Percentiles rank a stretch among this genome's conserved stretches.
Conservation (phyloP, 2,797 vertebrate species). For the Gymnoscopelus microlampas region DNA sequence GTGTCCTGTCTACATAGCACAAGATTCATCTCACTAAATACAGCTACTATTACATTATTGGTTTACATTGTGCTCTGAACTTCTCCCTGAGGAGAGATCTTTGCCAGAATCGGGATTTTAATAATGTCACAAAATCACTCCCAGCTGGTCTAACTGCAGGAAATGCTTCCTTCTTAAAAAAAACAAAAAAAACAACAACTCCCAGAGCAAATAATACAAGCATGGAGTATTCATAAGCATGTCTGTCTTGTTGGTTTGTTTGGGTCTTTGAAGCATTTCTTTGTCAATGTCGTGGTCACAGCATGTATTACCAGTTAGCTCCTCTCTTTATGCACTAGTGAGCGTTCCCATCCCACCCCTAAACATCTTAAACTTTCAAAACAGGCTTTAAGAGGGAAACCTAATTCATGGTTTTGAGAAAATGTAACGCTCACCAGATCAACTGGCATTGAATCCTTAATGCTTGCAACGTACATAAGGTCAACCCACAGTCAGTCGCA, state of each 20-base stretch:
- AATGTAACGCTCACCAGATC: slow-evolving; percentile 62
- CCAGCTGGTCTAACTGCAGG: slow-evolving; percentile 81
- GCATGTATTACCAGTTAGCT: slow-evolving; percentile 58
- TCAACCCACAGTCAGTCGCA: slow-evolving; percentile 45
- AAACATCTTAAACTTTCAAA: slow-evolving; percentile 70
- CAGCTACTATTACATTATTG: slow-evolving; percentile 80
- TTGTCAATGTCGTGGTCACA: slow-evolving; percentile 57
- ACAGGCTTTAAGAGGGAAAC: slow-evolving; percentile 58
- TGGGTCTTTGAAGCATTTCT: slow-evolving; percentile 66
- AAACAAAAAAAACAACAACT: slow-evolving; percentile 46
- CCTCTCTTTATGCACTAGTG: slow-evolving; percentile 48
- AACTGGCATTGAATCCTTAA: slow-evolving; percentile 53
- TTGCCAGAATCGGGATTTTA: slow-evolving; percentile 79
- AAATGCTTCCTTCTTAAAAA: slow-evolving; percentile 79
- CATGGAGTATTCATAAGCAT: slow-evolving; percentile 70
- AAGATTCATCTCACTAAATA: slow-evolving; percentile 68
- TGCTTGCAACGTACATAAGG: slow-evolving; percentile 53
- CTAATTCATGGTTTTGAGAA: slow-evolving; percentile 48
- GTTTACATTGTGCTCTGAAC: slow-evolving; percentile 80
- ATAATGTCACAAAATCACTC: slow-evolving; percentile 84
- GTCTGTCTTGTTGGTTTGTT: slow-evolving; percentile 69
- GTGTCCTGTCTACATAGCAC: slow-evolving; percentile 66
- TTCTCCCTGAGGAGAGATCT: slow-evolving; percentile 77
- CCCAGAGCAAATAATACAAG: slow-evolving; percentile 80
- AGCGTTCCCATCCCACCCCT: slow-evolving; percentile 61